Evolutionary conservation across 2,113 vertebrate species (phyloP).

Genomic region (Myotis brandtii): DNA sequence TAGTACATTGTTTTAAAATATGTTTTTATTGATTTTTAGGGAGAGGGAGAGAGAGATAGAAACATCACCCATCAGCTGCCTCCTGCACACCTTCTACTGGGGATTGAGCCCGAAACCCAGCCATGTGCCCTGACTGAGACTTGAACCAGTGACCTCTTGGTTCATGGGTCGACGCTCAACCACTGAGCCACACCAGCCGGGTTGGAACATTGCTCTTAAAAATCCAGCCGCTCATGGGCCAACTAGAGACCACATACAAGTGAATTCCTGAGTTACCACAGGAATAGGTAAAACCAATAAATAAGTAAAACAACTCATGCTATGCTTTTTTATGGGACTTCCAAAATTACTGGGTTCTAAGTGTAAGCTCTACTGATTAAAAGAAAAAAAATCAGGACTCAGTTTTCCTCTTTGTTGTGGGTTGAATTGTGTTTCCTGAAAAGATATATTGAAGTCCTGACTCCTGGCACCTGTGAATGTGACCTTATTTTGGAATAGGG

Average conservation of each 20-base stretch:
- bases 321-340: not conserved
- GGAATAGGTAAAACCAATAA: not conserved
- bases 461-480: accelerated
- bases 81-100: no score
- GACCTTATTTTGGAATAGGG: not conserved
- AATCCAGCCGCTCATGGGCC: not conserved
- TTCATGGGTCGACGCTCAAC: no score
- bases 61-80: no score
- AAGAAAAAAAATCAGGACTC: not conserved
- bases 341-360: not conserved
- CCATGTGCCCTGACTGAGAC: no score
- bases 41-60: no score
- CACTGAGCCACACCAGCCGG: no score
- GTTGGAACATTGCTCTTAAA: not conserved
- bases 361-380: not conserved
- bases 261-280: no score
- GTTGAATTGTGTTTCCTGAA: not conserved
- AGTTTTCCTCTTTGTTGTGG: not conserved
- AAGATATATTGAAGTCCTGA: not conserved
- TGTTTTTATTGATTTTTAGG: no score
- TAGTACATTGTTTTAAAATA: no score
- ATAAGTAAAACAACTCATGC: not conserved
- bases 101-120: no score
- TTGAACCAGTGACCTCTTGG: no score
- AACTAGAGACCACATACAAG: not conserved